Evolutionary conservation across 2,888 invertebrate genomes (phyloP).

Genomic region (Amphipyra tragopoginis): DNA sequence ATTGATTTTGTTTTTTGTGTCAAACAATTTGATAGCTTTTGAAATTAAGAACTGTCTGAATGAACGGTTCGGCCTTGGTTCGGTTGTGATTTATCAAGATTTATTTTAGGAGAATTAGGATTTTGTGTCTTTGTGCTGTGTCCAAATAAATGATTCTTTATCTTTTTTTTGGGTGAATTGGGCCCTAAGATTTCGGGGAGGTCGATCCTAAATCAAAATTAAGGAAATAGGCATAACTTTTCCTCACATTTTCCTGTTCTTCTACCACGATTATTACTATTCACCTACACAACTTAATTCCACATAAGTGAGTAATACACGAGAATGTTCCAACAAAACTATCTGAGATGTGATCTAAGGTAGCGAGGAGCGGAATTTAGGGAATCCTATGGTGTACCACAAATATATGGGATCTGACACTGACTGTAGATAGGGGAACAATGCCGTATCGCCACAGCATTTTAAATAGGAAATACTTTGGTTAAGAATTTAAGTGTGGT

Average conservation of each 20-base stretch:
- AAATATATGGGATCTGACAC: conserved; percentile 52
- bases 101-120: too few relatives aligned
- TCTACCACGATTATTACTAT: neutral
- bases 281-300: conserved; percentile 25
- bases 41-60: too few relatives aligned
- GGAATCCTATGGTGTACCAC: conserved; percentile 50
- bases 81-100: too few relatives aligned
- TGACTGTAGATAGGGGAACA: conserved; percentile 44
- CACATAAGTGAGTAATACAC: conserved; percentile 18
- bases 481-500: conserved; percentile 3
- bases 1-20: too few relatives aligned
- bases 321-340: conserved; percentile 53
- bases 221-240: too few relatives aligned
- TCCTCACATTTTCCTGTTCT: neutral
- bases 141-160: too few relatives aligned
- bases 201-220: too few relatives aligned
- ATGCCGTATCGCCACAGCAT: conserved; percentile 49
- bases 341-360: conserved; percentile 54
- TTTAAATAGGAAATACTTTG: conserved; percentile 51
- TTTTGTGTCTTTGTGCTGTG: too few relatives aligned
- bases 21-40: too few relatives aligned
- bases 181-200: too few relatives aligned
- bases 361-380: conserved; percentile 44
- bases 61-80: too few relatives aligned
- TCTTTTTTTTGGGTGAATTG: too few relatives aligned